Evolutionary conservation across 2,797 vertebrate species (phyloP).

Genomic region (Cossypha dichroa): DNA sequence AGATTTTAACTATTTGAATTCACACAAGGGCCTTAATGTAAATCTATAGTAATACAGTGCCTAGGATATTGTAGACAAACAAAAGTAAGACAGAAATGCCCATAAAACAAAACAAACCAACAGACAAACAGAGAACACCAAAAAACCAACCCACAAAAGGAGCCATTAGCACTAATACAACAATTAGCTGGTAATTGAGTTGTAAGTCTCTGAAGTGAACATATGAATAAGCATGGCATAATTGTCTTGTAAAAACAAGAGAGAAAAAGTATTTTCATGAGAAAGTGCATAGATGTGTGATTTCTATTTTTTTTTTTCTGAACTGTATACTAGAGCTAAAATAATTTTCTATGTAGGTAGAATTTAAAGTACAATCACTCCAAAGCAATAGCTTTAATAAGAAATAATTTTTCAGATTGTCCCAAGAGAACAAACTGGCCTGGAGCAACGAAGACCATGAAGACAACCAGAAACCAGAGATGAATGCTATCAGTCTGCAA

Average conservation of each 20-base stretch:
- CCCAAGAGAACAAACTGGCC: background rate
- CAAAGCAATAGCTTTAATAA: background rate
- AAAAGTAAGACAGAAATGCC: background rate
- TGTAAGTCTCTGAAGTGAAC: background rate
- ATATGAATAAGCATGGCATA: background rate
- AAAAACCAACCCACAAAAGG: accelerated
- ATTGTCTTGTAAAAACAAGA: background rate
- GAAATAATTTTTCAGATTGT: background rate
- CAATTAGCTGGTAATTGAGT: background rate
- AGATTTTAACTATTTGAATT: background rate
- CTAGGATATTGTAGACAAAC: background rate
- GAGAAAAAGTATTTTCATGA: background rate
- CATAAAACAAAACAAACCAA: background rate
- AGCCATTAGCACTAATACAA: background rate
- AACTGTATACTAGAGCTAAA: background rate
- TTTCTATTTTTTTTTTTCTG: background rate
- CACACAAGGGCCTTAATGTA: background rate
- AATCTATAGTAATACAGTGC: background rate
- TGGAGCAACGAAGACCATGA: background rate
- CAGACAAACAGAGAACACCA: background rate
- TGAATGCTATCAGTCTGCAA: background rate
- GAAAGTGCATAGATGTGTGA: background rate
- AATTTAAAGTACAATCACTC: background rate
- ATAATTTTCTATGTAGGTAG: background rate
- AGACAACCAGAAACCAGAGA: background rate